A percentile compares a stretch with the other conserved stretches of the same genome.
These are phyloP conservation scores for Montifringilla adamsi DNA, from an alignment of 2,113 vertebrate species.

Conservation along the genomic window DNA sequence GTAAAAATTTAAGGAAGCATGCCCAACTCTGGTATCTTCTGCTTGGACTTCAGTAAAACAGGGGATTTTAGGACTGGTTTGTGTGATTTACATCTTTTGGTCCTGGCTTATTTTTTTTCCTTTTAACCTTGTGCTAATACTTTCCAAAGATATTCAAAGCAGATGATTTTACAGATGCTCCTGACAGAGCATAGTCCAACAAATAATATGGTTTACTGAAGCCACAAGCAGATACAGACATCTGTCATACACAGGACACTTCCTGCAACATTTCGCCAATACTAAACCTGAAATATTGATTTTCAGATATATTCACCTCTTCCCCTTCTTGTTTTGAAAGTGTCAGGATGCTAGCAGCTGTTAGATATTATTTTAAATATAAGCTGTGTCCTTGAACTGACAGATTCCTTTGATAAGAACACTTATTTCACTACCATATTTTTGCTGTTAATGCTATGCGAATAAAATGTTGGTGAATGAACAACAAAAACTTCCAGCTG, in stretches of 20 bases:
- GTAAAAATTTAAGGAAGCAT: neutral
- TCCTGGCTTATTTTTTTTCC: neutral
- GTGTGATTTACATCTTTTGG: neutral
- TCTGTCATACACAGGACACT: neutral
- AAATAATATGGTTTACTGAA: conserved; percentile 29
- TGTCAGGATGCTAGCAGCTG: neutral
- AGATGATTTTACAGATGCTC: conserved; percentile 32
- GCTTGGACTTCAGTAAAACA: neutral
- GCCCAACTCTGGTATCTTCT: neutral
- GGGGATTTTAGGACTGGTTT: neutral
- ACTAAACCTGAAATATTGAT: neutral
- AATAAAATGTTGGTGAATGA: conserved; percentile 43
- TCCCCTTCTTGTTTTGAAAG: neutral
- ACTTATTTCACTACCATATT: neutral
- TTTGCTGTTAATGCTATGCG: conserved; percentile 33
- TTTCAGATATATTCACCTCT: neutral
- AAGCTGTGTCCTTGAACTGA: neutral
- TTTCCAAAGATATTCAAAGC: neutral
- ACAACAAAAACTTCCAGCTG: conserved; percentile 3
- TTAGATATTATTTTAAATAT: neutral
- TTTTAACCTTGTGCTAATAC: neutral
- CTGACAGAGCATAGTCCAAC: neutral
- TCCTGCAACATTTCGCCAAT: neutral
- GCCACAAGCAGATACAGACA: conserved; percentile 32
- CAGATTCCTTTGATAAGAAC: neutral